A percentile compares a stretch with the other conserved stretches of the same genome.
Conservation (phyloP, 2,113 vertebrate species). For the Calidris pugnax region DNA sequence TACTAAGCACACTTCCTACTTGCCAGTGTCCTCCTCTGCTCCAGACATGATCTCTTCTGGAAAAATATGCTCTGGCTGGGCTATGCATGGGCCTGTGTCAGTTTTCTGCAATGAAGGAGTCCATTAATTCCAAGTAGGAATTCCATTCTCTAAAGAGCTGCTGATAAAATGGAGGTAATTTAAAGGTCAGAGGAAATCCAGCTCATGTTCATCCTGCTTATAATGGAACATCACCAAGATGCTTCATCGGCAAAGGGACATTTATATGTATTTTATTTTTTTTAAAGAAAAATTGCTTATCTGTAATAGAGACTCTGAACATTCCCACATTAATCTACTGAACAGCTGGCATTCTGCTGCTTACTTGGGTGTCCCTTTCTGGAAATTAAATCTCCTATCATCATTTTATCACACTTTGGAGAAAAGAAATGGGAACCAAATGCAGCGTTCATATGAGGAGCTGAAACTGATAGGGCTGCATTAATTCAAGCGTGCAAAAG, state of each 20-base stretch:
- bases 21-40: not conserved
- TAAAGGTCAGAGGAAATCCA: conserved; percentile 68
- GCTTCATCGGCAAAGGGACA: not conserved
- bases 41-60: not conserved
- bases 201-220: conserved; percentile 15
- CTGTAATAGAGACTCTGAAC: not conserved
- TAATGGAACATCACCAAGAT: conserved; percentile 30
- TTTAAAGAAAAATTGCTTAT: conserved; percentile 23
- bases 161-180: conserved; percentile 59
- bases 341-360: not conserved
- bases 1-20: not conserved
- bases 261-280: not conserved
- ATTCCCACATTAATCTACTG: conserved; percentile 27
- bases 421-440: not conserved
- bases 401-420: conserved; percentile 2
- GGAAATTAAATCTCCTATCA: conserved; percentile 36
- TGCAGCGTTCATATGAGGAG: not conserved
- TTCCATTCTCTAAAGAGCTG: conserved; percentile 33
- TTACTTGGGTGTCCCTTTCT: not conserved
- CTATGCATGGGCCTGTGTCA: not conserved
- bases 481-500: not conserved
- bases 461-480: not conserved
- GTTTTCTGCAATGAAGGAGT: conserved; percentile 7
- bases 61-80: not conserved
- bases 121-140: conserved; percentile 41